Conservation (phyloP, 2,888 invertebrate genomes). For the Teleiodes luculella region DNA sequence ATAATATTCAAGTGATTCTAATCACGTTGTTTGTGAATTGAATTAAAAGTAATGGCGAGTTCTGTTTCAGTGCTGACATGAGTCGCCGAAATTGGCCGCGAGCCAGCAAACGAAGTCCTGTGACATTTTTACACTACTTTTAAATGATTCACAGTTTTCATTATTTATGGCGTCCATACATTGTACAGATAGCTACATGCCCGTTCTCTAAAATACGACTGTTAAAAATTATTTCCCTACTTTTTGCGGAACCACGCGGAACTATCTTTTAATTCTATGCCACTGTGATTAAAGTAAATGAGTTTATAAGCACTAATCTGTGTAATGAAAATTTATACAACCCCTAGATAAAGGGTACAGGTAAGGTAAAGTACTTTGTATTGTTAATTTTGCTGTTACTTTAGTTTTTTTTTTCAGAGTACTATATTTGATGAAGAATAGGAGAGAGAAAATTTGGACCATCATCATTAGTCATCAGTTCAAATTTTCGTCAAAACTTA, state of each 20-base stretch:
- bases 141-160: slow-evolving; percentile 32
- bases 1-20: not conserved
- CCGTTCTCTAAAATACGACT: slow-evolving; percentile 35
- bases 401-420: no score
- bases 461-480: no score
- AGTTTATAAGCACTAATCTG: no score
- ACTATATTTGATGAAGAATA: no score
- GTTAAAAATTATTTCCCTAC: slow-evolving; percentile 31
- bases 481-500: no score
- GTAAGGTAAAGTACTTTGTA: no score
- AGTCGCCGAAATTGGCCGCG: slow-evolving; percentile 40
- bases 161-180: not conserved
- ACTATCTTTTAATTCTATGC: slow-evolving; percentile 32
- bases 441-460: no score
- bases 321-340: no score
- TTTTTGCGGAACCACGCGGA: slow-evolving; percentile 21
- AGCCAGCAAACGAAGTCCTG: slow-evolving; percentile 40
- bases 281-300: no score
- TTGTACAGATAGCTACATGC: slow-evolving; percentile 12
- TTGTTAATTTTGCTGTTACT: no score
- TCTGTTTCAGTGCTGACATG: slow-evolving; percentile 9
- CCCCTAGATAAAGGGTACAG: no score
- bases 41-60: slow-evolving; percentile 21
- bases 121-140: slow-evolving; percentile 42
- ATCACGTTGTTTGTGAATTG: not conserved